Evolutionary conservation across 2,113 vertebrate genomes (phyloP), one percentile per base, ranked within the genome.

Genomic region (Cryptotis parvus): DNA sequence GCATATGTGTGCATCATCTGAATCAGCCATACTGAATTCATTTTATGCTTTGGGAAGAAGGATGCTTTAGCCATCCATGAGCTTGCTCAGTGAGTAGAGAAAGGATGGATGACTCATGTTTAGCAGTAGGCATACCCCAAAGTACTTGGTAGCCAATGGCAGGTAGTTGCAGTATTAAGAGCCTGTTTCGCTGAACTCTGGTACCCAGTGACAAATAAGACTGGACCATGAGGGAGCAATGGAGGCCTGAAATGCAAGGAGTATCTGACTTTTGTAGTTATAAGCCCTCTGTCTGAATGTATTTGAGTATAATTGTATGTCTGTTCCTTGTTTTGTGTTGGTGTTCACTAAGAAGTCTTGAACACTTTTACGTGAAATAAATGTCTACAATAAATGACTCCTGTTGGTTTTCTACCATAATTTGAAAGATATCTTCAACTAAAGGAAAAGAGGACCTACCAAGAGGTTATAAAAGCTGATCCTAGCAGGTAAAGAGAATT

Each of bases 291-390:
- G 31, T 52, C 55, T 91, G 81, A 91, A 70, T 74, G 63, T 82
- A 66, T 94, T 94, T 37, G 66, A 16, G 55, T 75, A 11, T 49
- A 83, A 72, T n/a, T 77, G 84, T 69, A 37, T 31, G n/a, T 92
- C 72, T 69, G 4, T 76, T 73, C 73, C 45, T 72, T 68, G 35
- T 92, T 91, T 55, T 82, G 84, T 94, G 69, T 74, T 84, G 58
- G 74, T 68, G 52, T 95, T 77, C 43, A 74, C 89, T 58, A 86
- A 94, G 88, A 31, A 93, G 90, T 96, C 88, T 94, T 90, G 92
- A 83, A 91, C 84, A 82, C 33, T 35, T 85, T 86, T 84, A 10
- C 90, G 90, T 96, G 86, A 92, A 95, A 94, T 92, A 94, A 94
- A 94, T 86, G 72, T 86, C 88, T 75, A 72, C 37, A 94, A 86